These are phyloP conservation scores for Tenthredo notha DNA, from an alignment of 2,888 invertebrate genomes.

Conservation along the genomic window DNA sequence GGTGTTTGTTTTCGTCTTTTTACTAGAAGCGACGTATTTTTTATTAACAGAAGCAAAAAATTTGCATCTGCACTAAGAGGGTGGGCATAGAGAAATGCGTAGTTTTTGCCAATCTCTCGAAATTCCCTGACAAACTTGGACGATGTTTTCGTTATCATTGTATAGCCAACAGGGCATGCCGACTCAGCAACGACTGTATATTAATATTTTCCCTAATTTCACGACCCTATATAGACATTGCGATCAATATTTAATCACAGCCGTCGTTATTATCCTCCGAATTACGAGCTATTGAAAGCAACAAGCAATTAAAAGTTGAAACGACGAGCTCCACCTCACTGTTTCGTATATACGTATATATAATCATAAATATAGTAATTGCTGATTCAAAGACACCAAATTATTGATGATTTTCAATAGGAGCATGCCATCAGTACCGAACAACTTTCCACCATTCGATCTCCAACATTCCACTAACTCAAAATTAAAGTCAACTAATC, in stretches of 20 bases:
- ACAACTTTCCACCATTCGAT: not conserved
- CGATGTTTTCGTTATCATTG: constrained; percentile 44
- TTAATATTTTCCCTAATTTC: constrained; percentile 52
- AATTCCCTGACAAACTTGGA: constrained; percentile 17
- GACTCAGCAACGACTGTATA: constrained; percentile 16
- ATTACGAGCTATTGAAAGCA: constrained; percentile 60
- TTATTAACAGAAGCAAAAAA: not conserved
- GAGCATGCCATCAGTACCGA: not conserved
- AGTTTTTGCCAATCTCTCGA: not conserved
- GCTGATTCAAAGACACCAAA: constrained; percentile 27
- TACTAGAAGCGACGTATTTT: not conserved
- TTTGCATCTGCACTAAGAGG: not conserved
- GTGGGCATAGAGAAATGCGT: not conserved
- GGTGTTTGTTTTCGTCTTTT: not conserved
- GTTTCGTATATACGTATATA: not conserved
- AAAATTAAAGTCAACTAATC: not conserved
- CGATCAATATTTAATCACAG: constrained; percentile 60
- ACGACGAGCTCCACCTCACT: constrained; percentile 42
- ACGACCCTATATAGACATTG: constrained; percentile 39
- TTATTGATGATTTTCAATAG: constrained; percentile 6
- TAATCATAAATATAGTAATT: constrained; percentile 10
- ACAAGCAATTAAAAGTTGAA: constrained; percentile 65
- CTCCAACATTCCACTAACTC: not conserved
- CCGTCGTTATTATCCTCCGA: constrained; percentile 63
- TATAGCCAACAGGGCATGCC: not conserved